Base-by-base conservation (phyloP, 1,140 invertebrate genomes). In the Eufriesea mexicana region DNA sequence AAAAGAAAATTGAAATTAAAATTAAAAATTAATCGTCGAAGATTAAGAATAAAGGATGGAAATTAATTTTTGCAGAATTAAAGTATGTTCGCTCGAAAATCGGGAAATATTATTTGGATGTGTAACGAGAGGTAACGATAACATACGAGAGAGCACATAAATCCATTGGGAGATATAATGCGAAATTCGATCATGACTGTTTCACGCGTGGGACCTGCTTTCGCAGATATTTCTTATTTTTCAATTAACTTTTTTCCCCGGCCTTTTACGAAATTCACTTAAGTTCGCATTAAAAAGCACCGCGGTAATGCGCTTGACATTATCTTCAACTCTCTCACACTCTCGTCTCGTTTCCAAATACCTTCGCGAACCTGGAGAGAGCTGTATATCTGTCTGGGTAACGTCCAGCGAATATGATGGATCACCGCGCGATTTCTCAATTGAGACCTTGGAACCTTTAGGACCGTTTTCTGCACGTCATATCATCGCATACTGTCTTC, bases 341-440 rank as follows among this genome's bases (percentile, higher is more conserved):
- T 0, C 45, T n/a, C 45, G 5, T 25, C 42, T 49, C 42, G 23
- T 18, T 47, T 47, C 45, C 67, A 25, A 49, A 18, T 25, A 47
- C 8, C 42, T 42, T 42, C n/a, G 14, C 71, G 71, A 70, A 47
- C 28, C 25, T 10, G 51, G 57, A 9, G 68, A 72, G 47, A 72
- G 70, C 12, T 72, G 28, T 72, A 72, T 55, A 72, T 72, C 70
- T 14, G 70, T 55, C 70, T 35, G 51, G 18, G 25, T 18, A 28
- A 35, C 10, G 70, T 35, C 49, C 49, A 28, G 20, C 18, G 28
- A 55, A 54, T 54, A 72, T 72, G 70, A 72, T 72, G 70, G 49
- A 72, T 72, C 25, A 23, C 25, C 70, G 25, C 6, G 23, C 5
- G 70, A 72, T 72, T 72, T 72, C 70, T 72, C 70, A 72, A 72